phyloP scores from a whole-genome alignment of 2,888 invertebrate genomes.

The Cerastoderma edule region DNA sequence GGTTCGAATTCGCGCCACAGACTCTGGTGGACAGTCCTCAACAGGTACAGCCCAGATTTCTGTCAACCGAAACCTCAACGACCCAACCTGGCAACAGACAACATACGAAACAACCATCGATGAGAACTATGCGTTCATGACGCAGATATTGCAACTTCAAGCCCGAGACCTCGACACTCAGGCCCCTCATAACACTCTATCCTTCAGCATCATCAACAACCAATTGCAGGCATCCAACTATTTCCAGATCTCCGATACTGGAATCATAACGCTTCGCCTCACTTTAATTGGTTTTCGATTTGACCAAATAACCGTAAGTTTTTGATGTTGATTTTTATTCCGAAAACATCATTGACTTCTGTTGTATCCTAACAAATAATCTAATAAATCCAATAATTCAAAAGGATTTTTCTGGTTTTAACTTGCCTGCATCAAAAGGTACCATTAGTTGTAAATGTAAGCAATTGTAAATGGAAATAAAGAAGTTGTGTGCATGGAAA shows the following conservation, averaged over 20 bases:
- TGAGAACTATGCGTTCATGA: conserved; percentile 70
- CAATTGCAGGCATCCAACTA: conserved; percentile 91
- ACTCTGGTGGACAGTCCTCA: conserved; percentile 72
- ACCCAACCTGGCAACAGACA: conserved; percentile 66
- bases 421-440: no score
- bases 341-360: no score
- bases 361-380: no score
- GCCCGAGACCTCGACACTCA: conserved; percentile 72
- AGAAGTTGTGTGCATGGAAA: no score
- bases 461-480: no score
- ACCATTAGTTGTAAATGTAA: no score
- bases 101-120: conserved; percentile 58
- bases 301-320: conserved; percentile 51
- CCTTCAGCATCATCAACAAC: conserved; percentile 60
- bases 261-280: conserved; percentile 77
- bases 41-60: conserved; percentile 70
- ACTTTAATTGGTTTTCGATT: conserved; percentile 56
- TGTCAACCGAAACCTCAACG: conserved; percentile 75
- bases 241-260: conserved; percentile 94
- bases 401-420: no score
- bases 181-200: conserved; percentile 67
- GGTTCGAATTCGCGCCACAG: conserved; percentile 75
- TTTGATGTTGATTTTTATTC: background rate
- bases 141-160: conserved; percentile 60
- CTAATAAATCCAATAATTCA: no score